Evolutionary conservation across 1,140 invertebrate genomes (phyloP), one percentile per base, ranked within the genome.

Genomic region (Acromyrmex charruanus): DNA sequence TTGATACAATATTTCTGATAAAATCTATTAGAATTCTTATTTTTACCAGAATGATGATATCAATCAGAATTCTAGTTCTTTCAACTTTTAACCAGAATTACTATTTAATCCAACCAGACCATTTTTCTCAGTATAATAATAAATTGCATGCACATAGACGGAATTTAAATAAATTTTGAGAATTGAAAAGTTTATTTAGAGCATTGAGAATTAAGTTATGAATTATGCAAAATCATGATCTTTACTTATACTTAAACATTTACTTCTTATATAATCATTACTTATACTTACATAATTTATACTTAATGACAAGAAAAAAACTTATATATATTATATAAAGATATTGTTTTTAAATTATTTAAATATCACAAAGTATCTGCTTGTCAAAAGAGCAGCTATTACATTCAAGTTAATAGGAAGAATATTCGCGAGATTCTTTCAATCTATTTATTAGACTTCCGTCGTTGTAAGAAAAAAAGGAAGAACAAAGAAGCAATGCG

Each of bases 351-450:
- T 35, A n/a, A 10, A 16, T 28, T 21, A 51, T 7, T 71, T 49
- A 18, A 68, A 28, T n/a, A 18, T 51, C 21, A 16, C 3, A 16
- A 12, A 10, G 16, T 18, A n/a, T 58, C 5, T 7, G 5, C 18
- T 58, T 16, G 14, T 12, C 28, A 10, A 21, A 18, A 59, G 55
- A 35, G 21, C 7, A 49, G 25, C 12, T 53, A 28, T 31, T 77
- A 28, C 4, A 44, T 44, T n/a, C 16, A 25, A 25, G 4, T 61
- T 59, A 25, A 28, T 25, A n/a, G 14, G 14, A 55, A 18, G 14
- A 51, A 14, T 25, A 35, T 55, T 71, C 25, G 77, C 51, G 21
- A 68, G 63, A 71, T 71, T 53, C 16, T n/a, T 44, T 77, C 58
- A 14, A 39, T 53, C 21, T 58, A 77, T 18, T 58, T 18, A 55